Base-by-base conservation (phyloP, 1,140 invertebrate genomes). In the Drosophila watanabei region DNA sequence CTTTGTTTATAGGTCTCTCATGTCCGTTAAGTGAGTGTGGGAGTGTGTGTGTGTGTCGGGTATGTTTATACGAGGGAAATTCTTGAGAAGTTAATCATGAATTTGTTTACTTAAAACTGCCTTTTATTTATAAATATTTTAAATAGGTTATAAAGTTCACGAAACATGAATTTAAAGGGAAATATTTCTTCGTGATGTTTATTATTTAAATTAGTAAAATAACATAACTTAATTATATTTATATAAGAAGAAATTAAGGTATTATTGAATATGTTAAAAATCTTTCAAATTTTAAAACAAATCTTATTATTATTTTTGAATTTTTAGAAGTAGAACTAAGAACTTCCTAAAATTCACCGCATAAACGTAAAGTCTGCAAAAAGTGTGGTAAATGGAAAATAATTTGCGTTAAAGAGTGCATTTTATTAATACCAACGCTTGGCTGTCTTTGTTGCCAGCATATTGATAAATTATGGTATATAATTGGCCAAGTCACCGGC, bases 401-500 rank as follows among this genome's bases (percentile, higher is more conserved):
- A 62, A 43, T 65, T 37, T 59, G 45, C 41, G 33, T 77, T 62
- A 59, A 48, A 63, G 60, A 58, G 18, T 87, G 71, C 65, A 65
- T 75, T 75, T 81, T 79, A 84, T 89, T 84, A 89, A 79, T 65
- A 59, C 63, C 69, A 80, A 66, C 86, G 70, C 78, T 65, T 61
- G 70, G 63, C 49, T 49, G 24, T 58, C 60, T 70, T 72, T 77
- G 70, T 61, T 90, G 59, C 78, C 88, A 85, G 72, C 89, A 86
- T 37, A 68, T 68, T 71, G 68, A 77, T 91, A 90, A 80, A 72
- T 78, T 75, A 89, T 75, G 77, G 64, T 49, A 61, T 80, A 85
- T 82, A 89, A 84, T 84, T 82, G 76, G 71, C 76, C 77, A 82
- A 82, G 78, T 76, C 75, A 63, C 61, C 35, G 39, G 35, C 20